Conservation (phyloP, 1,140 invertebrate genomes). For the Palaemon carinicauda region DNA sequence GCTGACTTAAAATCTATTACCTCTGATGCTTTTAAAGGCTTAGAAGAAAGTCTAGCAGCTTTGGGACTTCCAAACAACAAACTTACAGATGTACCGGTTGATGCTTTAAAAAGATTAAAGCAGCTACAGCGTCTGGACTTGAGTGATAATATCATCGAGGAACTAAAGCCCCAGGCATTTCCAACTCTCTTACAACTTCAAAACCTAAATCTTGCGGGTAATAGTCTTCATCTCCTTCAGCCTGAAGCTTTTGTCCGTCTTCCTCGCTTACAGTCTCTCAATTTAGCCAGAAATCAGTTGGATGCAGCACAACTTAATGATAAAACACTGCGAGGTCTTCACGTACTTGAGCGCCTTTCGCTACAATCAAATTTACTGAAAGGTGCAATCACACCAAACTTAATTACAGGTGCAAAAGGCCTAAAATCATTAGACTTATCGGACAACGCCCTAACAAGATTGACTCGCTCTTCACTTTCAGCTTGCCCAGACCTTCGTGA, state of each 20-base stretch:
- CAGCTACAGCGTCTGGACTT: slow-evolving; percentile 85
- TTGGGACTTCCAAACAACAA: slow-evolving; percentile 83
- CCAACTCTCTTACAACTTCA: slow-evolving; percentile 82
- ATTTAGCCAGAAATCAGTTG: slow-evolving; percentile 81
- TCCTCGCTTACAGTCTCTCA: slow-evolving; percentile 84
- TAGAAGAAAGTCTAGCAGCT: slow-evolving; percentile 80
- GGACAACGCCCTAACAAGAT: slow-evolving; percentile 79
- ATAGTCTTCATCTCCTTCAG: slow-evolving; percentile 75
- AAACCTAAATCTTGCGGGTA: slow-evolving; percentile 90
- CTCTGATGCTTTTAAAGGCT: slow-evolving; percentile 79
- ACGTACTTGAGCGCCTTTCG: slow-evolving; percentile 69
- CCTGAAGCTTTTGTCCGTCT: slow-evolving; percentile 65
- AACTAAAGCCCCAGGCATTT: slow-evolving; percentile 76
- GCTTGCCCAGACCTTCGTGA: slow-evolving; percentile 75
- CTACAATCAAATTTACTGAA: slow-evolving; percentile 72
- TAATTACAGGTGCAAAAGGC: slow-evolving; percentile 72
- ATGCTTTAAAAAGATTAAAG: slow-evolving; percentile 73
- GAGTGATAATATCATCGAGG: slow-evolving; percentile 85
- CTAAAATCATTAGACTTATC: slow-evolving; percentile 76
- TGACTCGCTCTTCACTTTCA: slow-evolving; percentile 76
- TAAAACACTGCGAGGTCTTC: slow-evolving; percentile 70
- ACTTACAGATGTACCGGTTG: slow-evolving; percentile 78
- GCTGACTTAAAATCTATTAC: slow-evolving; percentile 79
- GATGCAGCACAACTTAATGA: slow-evolving; percentile 67
- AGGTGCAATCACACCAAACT: slow-evolving; percentile 73